Conservation (phyloP, 2,113 vertebrate species). For the Rhodinocichla rosea region DNA sequence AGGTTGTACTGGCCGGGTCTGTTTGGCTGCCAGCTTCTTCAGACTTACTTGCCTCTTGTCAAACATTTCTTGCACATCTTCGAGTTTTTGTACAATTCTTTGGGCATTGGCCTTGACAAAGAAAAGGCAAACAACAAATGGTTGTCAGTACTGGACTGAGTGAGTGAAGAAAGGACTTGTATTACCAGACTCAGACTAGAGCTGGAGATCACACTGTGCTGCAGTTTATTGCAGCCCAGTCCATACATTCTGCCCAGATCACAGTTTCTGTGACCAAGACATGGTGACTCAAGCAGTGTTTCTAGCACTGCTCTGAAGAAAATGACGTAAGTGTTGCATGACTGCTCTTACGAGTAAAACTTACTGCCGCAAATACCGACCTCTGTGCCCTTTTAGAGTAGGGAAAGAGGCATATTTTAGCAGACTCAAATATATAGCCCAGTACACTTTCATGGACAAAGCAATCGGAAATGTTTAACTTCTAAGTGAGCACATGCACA, state of each 20-base stretch:
- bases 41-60: conserved; percentile 89
- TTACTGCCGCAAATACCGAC: neutral
- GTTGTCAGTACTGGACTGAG: neutral
- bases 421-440: neutral
- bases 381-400: neutral
- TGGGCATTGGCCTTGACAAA: conserved; percentile 77
- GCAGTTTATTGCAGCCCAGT: neutral
- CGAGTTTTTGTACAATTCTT: conserved; percentile 83
- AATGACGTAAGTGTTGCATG: neutral
- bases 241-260: neutral
- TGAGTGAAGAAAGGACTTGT: neutral
- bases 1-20: conserved; percentile 90
- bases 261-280: neutral
- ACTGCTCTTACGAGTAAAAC: neutral
- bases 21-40: conserved; percentile 91
- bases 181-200: neutral
- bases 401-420: neutral
- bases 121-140: neutral
- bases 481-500: neutral
- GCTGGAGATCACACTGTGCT: neutral
- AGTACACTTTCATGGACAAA: neutral
- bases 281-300: neutral
- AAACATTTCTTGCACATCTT: conserved; percentile 92
- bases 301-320: neutral
- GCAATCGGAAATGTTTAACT: neutral